Base-by-base conservation (phyloP, 2,113 vertebrate species). In the Menidia beryllina region DNA sequence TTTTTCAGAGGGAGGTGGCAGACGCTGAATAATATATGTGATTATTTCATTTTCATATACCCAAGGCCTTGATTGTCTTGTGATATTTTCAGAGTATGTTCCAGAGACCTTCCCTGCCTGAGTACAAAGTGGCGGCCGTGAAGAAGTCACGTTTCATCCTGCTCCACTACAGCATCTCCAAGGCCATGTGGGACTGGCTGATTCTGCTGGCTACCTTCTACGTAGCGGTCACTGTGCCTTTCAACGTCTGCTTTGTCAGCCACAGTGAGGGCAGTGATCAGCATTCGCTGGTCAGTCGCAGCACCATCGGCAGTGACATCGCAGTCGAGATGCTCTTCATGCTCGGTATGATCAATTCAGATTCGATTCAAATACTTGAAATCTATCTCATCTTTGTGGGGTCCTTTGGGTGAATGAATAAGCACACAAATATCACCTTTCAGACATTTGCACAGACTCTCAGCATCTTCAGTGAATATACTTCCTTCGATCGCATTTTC, bases 321-420 rank as follows among this genome's bases (percentile, higher is more conserved):
- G 96, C 91, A 0, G 97, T 99, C 83, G 97, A 99, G 92, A 95
- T 98, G 94, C 96, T 99, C 78, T 99, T 99, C 91, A 98, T 99
- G 57, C 90, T 97, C 4, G 97, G 97, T 99, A 88, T 79, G 90
- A 69, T 36, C 13, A 24, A 1, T 77, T 69, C 10, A 2, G 7
- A 49, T 39, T 38, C 54, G 7, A 41, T 8, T 8, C 10, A 34
- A 34, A 34, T 8, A 8, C 30, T 34, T 34, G n/a, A n/a, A n/a
- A n/a, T n/a, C n/a, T n/a, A n/a, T n/a, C n/a, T n/a, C n/a, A n/a
- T n/a, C n/a, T n/a, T n/a, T n/a, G n/a, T n/a, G n/a, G n/a, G n/a
- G n/a, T n/a, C n/a, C n/a, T 34, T 10, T 34, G 30, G 10, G 10
- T 34, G 10, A 34, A 34, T 34, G 2, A 34, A 34, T 34, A 34